Evolutionary conservation across 2,113 vertebrate species (phyloP), one percentile per base, ranked within the genome.

Genomic region (Catharus bicknelli): DNA sequence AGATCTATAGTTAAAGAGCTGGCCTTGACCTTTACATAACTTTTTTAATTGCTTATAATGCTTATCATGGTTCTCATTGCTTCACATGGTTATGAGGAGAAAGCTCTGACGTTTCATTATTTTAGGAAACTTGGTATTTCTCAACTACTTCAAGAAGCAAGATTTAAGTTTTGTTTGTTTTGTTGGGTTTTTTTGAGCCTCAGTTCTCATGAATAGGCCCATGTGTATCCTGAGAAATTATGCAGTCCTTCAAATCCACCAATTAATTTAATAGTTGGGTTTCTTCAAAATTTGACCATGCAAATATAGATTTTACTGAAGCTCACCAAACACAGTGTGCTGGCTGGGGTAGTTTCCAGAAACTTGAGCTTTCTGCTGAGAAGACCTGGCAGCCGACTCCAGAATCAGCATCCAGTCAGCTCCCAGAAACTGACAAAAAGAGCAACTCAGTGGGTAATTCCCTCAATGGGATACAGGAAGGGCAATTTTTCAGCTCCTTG

Each of bases 391-490:
- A 95, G 57, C 75, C 21, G 0, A 17, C 59, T 95, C 63, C 75
- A 73, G 51, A 91, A 94, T 90, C 94, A 85, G 93, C 89, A 69
- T 92, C 94, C 66, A 51, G 73, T 93, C 86, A 85, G 54, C 84
- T 94, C 82, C 87, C 68, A 92, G 47, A 95, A 94, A 94, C 87
- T 87, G 84, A 54, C 93, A 58, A 73, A 90, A 94, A 95, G 87
- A 90, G 93, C 95, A 95, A 64, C 90, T 87, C 94, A 95, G 91
- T 92, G 72, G 93, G 89, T 91, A 86, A 89, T 94, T 95, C 84
- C 93, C 84, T 83, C 85, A 83, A 91, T 93, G 79, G 88, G 92
- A 90, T 94, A 91, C 79, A 95, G 90, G 87, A 96, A 96, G 91
- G 70, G 70, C 77, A 77, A 48, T 82, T 89, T 90, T 94, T 96